Evolutionary conservation across 2,113 vertebrate species (phyloP).

Genomic region (Lamprologus lemairii): DNA sequence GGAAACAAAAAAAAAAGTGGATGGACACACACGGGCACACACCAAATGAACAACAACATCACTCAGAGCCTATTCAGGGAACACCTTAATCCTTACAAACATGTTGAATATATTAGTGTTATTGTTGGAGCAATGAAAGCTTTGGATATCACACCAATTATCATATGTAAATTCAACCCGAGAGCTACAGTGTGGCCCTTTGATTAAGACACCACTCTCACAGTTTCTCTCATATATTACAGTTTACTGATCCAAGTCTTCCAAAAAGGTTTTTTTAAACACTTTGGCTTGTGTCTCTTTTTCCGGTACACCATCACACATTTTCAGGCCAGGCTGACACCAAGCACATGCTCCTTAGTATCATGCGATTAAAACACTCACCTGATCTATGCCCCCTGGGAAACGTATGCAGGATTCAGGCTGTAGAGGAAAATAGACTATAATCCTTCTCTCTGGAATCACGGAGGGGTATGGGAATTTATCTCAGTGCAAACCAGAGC

Average conservation of each 20-base stretch:
- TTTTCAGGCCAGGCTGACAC: conserved; percentile 44
- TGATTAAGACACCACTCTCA: conserved; percentile 35
- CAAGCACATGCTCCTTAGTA: conserved; percentile 25
- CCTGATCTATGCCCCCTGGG: conserved; percentile 51
- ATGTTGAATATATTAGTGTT: conserved; percentile 29
- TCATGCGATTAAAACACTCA: conserved; percentile 55
- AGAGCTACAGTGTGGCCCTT: conserved; percentile 23
- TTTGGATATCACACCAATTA: conserved; percentile 54
- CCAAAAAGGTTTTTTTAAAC: conserved; percentile 10
- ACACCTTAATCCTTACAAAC: conserved; percentile 9
- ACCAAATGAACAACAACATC: conserved; percentile 22
- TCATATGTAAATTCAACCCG: conserved; percentile 57
- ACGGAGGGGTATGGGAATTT: conserved; percentile 17
- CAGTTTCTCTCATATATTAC: not conserved
- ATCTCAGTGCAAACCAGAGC: conserved; percentile 41
- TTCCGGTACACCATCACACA: not conserved
- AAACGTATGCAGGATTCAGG: conserved; percentile 30
- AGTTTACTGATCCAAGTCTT: conserved; percentile 24
- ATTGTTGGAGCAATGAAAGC: conserved; percentile 37
- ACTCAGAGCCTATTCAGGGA: not conserved
- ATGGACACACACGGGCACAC: not conserved
- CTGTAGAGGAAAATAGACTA: conserved; percentile 34
- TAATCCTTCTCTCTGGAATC: conserved; percentile 48
- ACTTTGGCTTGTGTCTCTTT: not conserved
- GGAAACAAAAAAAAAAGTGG: conserved; percentile 2